These are phyloP conservation scores for Tridacna crocea DNA, from an alignment of 2,888 invertebrate genomes.

Conservation along the genomic window DNA sequence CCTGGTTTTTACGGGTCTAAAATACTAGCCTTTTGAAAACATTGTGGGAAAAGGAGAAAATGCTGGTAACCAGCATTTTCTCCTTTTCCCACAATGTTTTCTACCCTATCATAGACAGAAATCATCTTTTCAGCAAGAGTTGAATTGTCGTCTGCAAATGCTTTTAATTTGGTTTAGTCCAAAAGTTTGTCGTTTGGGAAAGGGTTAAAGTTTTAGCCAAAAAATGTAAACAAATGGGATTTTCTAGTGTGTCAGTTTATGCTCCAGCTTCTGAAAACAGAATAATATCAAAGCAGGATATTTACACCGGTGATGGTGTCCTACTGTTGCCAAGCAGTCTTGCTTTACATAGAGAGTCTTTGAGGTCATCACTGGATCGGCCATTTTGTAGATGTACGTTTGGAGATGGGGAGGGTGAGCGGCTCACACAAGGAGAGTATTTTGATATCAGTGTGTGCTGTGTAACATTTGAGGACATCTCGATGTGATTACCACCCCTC, in stretches of 20 bases:
- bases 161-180: not conserved
- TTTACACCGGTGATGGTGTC: slow-evolving; percentile 31
- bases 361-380: slow-evolving; percentile 24
- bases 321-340: slow-evolving; percentile 31
- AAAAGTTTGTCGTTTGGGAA: not conserved
- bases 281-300: not conserved
- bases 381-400: slow-evolving; percentile 42
- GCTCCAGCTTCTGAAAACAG: not conserved
- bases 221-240: no score
- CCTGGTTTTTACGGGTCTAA: no score
- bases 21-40: no score
- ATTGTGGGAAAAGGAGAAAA: no score
- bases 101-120: no score
- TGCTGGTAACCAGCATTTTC: no score
- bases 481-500: slow-evolving; percentile 55
- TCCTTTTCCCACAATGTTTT: not conserved
- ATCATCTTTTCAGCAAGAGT: no score
- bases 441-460: slow-evolving; percentile 67
- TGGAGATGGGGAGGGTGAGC: slow-evolving; percentile 38
- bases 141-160: no score
- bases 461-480: slow-evolving; percentile 65
- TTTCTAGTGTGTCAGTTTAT: no score
- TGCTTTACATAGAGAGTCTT: slow-evolving; percentile 1
- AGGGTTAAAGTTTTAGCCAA: not conserved
- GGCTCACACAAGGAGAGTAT: slow-evolving; percentile 64